Evolutionary conservation across 2,888 invertebrate species (phyloP).

Genomic region (Chamaedrilus cognettii): DNA sequence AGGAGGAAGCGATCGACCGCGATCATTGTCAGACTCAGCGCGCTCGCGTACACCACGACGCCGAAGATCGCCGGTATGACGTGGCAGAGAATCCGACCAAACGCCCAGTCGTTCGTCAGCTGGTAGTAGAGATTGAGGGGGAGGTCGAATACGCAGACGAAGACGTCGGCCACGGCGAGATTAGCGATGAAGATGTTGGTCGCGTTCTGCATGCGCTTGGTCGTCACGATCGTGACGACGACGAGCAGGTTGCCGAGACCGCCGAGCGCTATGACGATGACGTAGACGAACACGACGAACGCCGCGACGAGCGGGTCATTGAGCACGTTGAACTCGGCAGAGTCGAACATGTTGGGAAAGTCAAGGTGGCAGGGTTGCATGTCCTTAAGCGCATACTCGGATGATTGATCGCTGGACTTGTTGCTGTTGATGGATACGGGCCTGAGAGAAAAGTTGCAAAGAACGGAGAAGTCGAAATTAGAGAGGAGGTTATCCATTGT

Average conservation of each 20-base stretch:
- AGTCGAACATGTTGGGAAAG: neutral
- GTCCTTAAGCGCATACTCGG: no score
- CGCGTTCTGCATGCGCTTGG: slow-evolving; percentile 51
- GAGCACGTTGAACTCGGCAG: slow-evolving; percentile 29
- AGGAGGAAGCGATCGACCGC: slow-evolving; percentile 56
- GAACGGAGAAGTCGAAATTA: neutral
- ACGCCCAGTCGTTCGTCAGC: slow-evolving; percentile 53
- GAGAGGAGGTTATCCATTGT: neutral
- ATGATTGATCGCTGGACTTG: no score
- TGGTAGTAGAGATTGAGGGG: slow-evolving; percentile 57
- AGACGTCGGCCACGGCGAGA: slow-evolving; percentile 54
- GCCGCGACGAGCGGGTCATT: slow-evolving; percentile 17
- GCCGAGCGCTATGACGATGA: slow-evolving; percentile 48
- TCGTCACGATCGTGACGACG: slow-evolving; percentile 49
- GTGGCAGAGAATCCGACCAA: slow-evolving; percentile 51
- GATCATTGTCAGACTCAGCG: slow-evolving; percentile 54
- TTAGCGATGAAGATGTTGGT: slow-evolving; percentile 57
- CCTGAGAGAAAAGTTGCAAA: neutral
- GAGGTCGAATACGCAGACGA: slow-evolving; percentile 53
- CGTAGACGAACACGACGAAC: slow-evolving; percentile 32
- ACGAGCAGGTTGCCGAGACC: slow-evolving; percentile 52
- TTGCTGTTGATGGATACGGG: no score
- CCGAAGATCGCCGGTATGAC: slow-evolving; percentile 53
- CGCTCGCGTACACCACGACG: slow-evolving; percentile 54
- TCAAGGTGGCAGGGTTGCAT: no score